Conservation (phyloP, 2,113 vertebrate genomes). For the Peromyscus californicus region DNA sequence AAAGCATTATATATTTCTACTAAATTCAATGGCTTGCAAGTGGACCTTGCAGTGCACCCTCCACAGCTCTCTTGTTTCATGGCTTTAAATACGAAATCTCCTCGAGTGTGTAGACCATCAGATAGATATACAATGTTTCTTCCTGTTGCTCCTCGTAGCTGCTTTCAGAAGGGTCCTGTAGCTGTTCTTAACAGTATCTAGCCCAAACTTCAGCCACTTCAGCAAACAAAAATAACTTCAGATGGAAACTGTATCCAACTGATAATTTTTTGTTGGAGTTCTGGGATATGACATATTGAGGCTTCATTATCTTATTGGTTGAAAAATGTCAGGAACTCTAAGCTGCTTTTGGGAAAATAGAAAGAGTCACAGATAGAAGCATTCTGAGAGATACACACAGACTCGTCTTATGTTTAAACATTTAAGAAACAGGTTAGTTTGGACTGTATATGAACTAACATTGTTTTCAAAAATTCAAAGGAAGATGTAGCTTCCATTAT, state of each 20-base stretch:
- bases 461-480: constrained; percentile 46
- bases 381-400: background rate
- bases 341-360: constrained; percentile 3
- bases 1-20: background rate
- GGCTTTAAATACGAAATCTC: constrained; percentile 39
- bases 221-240: constrained; percentile 26
- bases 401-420: constrained; percentile 35
- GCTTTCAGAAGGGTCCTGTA: background rate
- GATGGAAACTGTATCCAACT: background rate
- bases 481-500: background rate
- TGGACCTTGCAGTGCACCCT: background rate
- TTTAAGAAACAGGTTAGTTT: background rate
- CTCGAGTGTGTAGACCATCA: background rate
- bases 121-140: constrained; percentile 1
- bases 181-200: background rate
- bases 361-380: background rate
- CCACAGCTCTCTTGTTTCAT: background rate
- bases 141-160: background rate
- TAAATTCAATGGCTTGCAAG: constrained; percentile 11
- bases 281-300: background rate
- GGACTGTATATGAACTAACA: background rate
- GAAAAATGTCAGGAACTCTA: background rate
- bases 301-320: background rate
- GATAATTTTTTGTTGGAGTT: constrained; percentile 21
- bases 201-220: constrained; percentile 1